Conservation (phyloP, 1,140 invertebrate genomes). For the Calephelis nemesis region DNA sequence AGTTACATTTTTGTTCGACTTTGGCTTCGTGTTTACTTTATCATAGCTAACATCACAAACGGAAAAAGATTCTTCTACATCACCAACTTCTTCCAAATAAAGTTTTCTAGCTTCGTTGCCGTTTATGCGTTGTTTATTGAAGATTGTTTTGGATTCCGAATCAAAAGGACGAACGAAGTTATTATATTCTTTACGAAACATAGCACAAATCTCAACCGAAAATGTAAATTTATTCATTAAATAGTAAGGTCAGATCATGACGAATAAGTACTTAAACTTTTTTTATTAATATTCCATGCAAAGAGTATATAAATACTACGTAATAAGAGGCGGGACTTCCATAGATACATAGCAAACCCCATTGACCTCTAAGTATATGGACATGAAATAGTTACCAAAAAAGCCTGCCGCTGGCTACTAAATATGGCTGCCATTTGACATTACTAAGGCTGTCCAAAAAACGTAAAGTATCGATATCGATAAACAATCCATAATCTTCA, state of each 20-base stretch:
- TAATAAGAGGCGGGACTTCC: too few species aligned
- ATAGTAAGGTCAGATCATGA: background rate
- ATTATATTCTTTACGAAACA: constrained; percentile 47
- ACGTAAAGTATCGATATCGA: too few species aligned
- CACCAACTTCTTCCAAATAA: constrained; percentile 61
- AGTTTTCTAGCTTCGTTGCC: constrained; percentile 55
- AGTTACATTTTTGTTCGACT: constrained; percentile 29
- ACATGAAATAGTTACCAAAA: too few species aligned
- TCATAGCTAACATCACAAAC: background rate
- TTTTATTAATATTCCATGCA: too few species aligned
- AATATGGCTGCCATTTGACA: too few species aligned
- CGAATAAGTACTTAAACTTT: too few species aligned
- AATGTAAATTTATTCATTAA: background rate
- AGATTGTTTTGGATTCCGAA: constrained; percentile 10
- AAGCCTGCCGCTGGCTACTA: too few species aligned
- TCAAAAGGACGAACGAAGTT: constrained; percentile 45
- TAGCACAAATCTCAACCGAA: constrained; percentile 14
- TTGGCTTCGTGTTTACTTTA: constrained; percentile 14
- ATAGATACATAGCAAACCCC: too few species aligned
- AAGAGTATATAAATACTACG: too few species aligned
- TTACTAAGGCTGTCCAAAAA: too few species aligned
- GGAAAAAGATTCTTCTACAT: constrained; percentile 18
- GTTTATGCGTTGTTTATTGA: constrained; percentile 26
- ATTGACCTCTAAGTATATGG: too few species aligned
- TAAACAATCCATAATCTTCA: too few species aligned